Conservation (phyloP, 2,888 invertebrate species). For the Nasonovia ribisnigri region DNA sequence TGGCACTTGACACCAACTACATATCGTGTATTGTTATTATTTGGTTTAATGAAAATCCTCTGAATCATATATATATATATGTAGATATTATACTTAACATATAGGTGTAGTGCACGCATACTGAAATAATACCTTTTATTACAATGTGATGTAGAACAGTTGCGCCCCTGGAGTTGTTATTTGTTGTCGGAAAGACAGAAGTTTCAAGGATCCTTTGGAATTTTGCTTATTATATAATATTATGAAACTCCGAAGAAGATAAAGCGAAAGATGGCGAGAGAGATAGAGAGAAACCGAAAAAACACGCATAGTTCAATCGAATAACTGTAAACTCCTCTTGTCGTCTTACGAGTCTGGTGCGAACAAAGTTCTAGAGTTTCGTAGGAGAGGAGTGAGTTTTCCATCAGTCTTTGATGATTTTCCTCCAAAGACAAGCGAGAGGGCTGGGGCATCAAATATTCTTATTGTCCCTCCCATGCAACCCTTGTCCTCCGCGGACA, state of each 20-base stretch:
- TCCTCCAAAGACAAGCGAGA: neutral
- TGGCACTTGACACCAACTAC: neutral
- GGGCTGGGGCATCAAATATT: neutral
- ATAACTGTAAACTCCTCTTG: constrained; percentile 12
- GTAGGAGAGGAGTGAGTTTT: neutral
- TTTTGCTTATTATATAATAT: neutral
- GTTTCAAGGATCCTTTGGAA: constrained; percentile 28
- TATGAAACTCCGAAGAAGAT: neutral
- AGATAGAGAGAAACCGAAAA: neutral
- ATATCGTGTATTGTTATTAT: neutral
- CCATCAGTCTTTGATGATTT: constrained; percentile 15
- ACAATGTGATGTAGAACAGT: neutral
- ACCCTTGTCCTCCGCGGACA: neutral
- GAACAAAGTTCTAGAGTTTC: constrained; percentile 39
- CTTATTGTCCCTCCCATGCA: neutral
- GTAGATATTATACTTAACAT: neutral
- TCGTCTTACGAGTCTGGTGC: neutral
- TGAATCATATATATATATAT: neutral
- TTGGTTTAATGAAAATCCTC: neutral
- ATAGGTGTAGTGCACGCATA: neutral
- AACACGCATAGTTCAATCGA: constrained; percentile 31
- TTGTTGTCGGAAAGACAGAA: neutral
- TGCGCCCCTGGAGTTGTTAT: neutral
- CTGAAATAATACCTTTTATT: neutral
- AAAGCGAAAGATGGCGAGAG: neutral